phyloP scores from a whole-genome alignment of 1,140 invertebrate species.

The Zaprionus taronus region DNA sequence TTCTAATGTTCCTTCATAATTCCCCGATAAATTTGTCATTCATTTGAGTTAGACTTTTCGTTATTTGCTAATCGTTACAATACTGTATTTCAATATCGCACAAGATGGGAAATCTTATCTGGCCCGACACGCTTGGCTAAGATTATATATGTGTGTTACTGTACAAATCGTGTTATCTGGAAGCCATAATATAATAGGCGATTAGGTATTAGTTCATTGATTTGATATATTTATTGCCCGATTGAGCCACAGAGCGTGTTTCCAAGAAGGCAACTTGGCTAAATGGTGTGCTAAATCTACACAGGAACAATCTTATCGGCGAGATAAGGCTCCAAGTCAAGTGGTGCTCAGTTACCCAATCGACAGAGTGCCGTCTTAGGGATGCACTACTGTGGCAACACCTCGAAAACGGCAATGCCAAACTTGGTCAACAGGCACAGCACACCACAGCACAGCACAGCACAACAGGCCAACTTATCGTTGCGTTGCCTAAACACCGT shows the following conservation, averaged over 20 bases:
- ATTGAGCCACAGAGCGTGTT: background rate
- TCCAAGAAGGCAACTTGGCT: slow-evolving; percentile 21
- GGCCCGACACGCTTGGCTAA: background rate
- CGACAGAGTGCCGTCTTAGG: background rate
- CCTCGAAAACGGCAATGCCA: slow-evolving; percentile 20
- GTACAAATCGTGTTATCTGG: slow-evolving; percentile 6
- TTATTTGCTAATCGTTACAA: background rate
- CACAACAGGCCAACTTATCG: background rate
- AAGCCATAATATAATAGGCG: slow-evolving; percentile 31
- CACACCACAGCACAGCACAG: slow-evolving; percentile 19
- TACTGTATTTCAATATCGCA: background rate
- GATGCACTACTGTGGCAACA: background rate
- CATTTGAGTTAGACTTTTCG: background rate
- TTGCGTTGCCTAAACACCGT: background rate
- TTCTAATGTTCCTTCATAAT: no score
- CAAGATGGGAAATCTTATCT: background rate
- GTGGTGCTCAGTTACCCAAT: slow-evolving; percentile 1
- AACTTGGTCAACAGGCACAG: slow-evolving; percentile 45
- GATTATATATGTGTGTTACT: background rate
- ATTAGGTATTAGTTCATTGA: slow-evolving; percentile 29
- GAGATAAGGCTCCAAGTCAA: background rate
- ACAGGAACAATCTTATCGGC: background rate
- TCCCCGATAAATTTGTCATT: background rate
- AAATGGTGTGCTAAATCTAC: background rate
- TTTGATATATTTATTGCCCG: background rate